Evolutionary conservation across 2,888 invertebrate genomes (phyloP).

Genomic region (Lasioglossum morio): DNA sequence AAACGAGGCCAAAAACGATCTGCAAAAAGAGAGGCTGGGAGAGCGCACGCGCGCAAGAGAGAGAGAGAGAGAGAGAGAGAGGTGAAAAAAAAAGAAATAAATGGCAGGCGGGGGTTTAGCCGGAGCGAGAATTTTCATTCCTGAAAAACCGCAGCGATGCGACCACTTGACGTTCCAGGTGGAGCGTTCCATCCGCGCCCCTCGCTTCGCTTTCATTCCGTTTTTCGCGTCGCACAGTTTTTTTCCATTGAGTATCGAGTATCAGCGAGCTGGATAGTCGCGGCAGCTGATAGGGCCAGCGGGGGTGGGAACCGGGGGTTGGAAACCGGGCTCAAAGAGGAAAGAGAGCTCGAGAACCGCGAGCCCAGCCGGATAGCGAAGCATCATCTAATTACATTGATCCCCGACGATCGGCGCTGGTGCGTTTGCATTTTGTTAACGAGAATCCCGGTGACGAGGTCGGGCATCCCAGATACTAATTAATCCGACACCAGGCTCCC

Average conservation of each 20-base stretch:
- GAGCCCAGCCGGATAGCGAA: background rate
- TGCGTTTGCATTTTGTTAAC: constrained; percentile 38
- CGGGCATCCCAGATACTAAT: constrained; percentile 28
- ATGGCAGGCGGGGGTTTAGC: background rate
- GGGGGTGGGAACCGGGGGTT: background rate
- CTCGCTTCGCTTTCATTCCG: constrained; percentile 29
- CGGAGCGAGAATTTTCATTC: constrained; percentile 34
- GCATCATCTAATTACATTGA: constrained; percentile 47
- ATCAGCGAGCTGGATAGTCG: background rate
- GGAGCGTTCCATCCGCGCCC: constrained; percentile 1
- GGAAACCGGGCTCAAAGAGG: background rate
- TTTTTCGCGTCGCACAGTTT: constrained; percentile 10
- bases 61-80: background rate
- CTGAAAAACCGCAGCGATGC: constrained; percentile 36
- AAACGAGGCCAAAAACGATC: background rate
- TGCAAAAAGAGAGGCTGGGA: background rate
- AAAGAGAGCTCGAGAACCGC: background rate
- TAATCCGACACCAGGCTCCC: constrained; percentile 16
- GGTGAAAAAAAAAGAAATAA: background rate
- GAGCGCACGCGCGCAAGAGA: fast-evolving
- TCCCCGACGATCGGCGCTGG: constrained; percentile 23
- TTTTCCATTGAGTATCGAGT: constrained; percentile 5
- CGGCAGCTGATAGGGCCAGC: background rate
- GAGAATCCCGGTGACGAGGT: constrained; percentile 21
- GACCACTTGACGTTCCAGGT: constrained; percentile 41